Evolutionary conservation across 2,888 invertebrate genomes (phyloP).

Genomic region (Polymixis flavicincta): DNA sequence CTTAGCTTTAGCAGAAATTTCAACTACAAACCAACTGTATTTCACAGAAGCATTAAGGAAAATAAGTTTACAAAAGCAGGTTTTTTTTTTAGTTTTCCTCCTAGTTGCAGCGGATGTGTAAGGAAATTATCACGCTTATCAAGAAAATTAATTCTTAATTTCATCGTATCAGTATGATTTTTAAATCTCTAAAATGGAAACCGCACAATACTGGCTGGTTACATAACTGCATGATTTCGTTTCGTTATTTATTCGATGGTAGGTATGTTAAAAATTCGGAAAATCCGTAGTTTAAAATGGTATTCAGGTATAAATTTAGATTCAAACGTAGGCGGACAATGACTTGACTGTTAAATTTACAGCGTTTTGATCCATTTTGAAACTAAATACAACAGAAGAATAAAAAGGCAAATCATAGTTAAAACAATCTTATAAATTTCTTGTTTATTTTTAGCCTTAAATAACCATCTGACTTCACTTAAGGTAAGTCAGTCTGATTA

Average conservation of each 20-base stretch:
- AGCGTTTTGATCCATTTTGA: no score
- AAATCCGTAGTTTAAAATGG: no score
- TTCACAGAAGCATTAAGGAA: neutral
- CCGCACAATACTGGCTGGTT: neutral
- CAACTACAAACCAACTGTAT: neutral
- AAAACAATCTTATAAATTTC: no score
- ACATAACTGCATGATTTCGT: neutral
- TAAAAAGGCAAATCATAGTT: no score
- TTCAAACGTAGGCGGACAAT: neutral
- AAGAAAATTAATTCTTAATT: constrained; percentile 7
- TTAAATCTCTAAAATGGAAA: neutral
- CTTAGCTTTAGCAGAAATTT: neutral
- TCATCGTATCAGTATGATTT: neutral
- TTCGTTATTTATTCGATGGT: neutral
- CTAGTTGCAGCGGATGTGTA: neutral
- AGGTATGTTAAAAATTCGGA: neutral
- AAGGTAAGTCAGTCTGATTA: no score
- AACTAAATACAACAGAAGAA: no score
- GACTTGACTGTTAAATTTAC: neutral
- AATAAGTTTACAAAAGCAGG: neutral
- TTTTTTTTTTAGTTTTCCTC: neutral
- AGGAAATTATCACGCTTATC: neutral
- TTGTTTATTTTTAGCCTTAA: no score
- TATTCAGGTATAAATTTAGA: neutral
- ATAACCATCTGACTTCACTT: no score